A percentile compares a stretch with the other conserved stretches of the same genome.
These are phyloP conservation scores for Calliopum simillimum DNA, from an alignment of 2,888 invertebrate genomes.

Conservation along the genomic window DNA sequence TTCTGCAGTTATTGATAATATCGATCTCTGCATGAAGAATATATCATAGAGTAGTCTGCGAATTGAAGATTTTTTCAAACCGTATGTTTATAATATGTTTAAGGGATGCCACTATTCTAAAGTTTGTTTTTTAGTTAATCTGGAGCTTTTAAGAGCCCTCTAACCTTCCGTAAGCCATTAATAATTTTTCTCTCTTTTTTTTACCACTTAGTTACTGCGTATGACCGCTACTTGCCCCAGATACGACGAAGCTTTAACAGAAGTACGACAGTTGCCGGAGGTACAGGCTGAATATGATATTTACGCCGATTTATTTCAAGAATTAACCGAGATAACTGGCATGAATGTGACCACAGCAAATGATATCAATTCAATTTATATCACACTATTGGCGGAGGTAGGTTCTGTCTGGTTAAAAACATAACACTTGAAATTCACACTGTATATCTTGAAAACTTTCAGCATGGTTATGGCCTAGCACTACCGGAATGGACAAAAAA, in stretches of 20 bases:
- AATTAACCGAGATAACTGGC: constrained; percentile 70
- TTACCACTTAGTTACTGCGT: constrained; percentile 67
- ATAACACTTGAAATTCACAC: no score
- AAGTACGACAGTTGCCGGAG: constrained; percentile 67
- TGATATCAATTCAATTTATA: constrained; percentile 74
- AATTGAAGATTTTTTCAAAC: no score
- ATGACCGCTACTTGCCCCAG: constrained; percentile 73
- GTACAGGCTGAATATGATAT: constrained; percentile 66
- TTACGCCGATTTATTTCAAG: constrained; percentile 68
- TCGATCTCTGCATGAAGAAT: no score
- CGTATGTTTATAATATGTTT: no score
- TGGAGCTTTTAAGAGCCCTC: no score
- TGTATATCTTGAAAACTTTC: constrained; percentile 39
- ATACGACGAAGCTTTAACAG: constrained; percentile 70
- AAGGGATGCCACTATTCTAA: no score
- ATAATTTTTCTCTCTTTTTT: no score
- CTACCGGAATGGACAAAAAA: constrained; percentile 73
- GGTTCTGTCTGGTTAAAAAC: constrained; percentile 14
- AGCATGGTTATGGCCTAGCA: constrained; percentile 70
- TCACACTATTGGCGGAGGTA: constrained; percentile 75
- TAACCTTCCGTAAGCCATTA: no score
- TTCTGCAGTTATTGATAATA: no score
- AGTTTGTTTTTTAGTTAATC: no score
- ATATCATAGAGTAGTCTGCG: no score
- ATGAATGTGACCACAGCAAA: constrained; percentile 70